Percentiles rank a stretch among this genome's conserved stretches.
Evolutionary conservation across 1,140 invertebrate genomes (phyloP).

Genomic region (Druon quercuslanigerum): DNA sequence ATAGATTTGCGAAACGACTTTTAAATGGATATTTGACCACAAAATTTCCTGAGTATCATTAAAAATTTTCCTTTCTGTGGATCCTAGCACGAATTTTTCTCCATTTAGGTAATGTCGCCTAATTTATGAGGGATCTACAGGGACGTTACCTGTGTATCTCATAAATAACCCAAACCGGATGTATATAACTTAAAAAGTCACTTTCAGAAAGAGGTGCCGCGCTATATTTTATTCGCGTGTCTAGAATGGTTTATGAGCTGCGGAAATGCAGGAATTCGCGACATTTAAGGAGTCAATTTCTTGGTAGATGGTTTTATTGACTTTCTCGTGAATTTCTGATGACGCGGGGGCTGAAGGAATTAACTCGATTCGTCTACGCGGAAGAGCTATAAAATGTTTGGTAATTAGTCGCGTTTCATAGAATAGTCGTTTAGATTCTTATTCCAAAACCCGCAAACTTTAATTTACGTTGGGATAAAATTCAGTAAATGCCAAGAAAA

Average conservation of each 20-base stretch:
- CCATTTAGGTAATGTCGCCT: slow-evolving; percentile 14
- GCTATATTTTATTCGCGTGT: slow-evolving; percentile 14
- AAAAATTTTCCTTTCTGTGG: not conserved
- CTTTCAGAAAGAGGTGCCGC: slow-evolving; percentile 22
- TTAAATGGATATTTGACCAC: not conserved
- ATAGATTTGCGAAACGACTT: no score
- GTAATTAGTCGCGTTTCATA: no score
- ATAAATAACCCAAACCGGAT: slow-evolving; percentile 17
- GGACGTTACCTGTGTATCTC: slow-evolving; percentile 30
- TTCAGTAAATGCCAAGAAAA: no score
- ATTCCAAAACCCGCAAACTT: no score
- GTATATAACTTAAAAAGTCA: slow-evolving; percentile 21
- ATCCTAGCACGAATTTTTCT: slow-evolving; percentile 1
- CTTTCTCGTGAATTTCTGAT: not conserved
- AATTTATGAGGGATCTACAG: slow-evolving; percentile 2
- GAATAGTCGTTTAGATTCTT: no score
- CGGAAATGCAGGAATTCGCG: slow-evolving; percentile 15
- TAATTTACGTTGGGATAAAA: no score
- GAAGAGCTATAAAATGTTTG: no score
- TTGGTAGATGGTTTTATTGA: not conserved
- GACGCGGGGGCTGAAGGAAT: no score
- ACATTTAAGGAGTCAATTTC: slow-evolving; percentile 28
- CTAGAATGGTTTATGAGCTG: slow-evolving; percentile 26
- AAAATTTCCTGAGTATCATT: not conserved
- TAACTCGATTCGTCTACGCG: no score